Conservation (phyloP, 1,140 invertebrate species). For the Rhyacophila brunnea region DNA sequence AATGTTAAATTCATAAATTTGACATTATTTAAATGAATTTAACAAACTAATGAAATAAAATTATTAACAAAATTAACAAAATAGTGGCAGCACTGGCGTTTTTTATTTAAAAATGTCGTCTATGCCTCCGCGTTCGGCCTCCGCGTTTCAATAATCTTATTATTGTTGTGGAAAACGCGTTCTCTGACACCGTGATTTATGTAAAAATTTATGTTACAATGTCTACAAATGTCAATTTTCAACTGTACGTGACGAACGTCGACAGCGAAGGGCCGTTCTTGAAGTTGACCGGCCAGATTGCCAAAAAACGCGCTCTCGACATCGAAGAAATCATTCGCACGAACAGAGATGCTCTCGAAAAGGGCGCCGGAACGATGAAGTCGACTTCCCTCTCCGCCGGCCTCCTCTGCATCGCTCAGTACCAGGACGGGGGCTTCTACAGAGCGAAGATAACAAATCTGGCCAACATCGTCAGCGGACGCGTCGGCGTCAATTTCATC, state of each 20-base stretch:
- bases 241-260: conserved; percentile 62
- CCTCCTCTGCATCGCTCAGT: conserved; percentile 63
- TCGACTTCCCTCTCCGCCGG: conserved; percentile 49
- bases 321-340: conserved; percentile 56
- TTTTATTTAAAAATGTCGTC: too few species aligned
- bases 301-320: conserved; percentile 56
- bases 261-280: conserved; percentile 64
- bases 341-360: conserved; percentile 50
- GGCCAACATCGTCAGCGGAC: conserved; percentile 45
- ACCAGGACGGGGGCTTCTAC: conserved; percentile 63
- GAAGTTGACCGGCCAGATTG: conserved; percentile 58
- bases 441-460: conserved; percentile 58
- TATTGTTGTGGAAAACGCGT: too few species aligned
- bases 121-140: too few species aligned
- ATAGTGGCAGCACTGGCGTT: too few species aligned
- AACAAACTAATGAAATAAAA: too few species aligned
- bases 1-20: too few species aligned
- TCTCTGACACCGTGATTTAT: too few species aligned
- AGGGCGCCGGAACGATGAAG: conserved; percentile 42
- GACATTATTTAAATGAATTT: too few species aligned
- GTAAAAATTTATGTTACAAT: too few species aligned
- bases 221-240: conserved; percentile 33
- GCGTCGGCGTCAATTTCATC: conserved; percentile 63
- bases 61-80: too few species aligned
- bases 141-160: too few species aligned